Evolutionary conservation across 1,140 invertebrate species (phyloP), one percentile per base, ranked within the genome.

Genomic region (Platorchestia sp.): DNA sequence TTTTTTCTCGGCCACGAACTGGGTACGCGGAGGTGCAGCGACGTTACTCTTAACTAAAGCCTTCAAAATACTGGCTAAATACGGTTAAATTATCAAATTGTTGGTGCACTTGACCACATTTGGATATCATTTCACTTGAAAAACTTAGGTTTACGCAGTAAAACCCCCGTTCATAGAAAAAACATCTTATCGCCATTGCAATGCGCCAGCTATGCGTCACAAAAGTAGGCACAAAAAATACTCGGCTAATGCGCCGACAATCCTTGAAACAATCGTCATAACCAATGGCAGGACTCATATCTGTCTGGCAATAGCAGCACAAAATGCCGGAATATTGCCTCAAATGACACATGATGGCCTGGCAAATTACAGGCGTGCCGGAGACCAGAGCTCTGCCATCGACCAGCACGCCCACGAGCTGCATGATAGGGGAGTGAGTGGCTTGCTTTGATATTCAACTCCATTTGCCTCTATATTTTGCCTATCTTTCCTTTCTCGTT

Each of bases 181-280:
- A 10, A 10, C 3, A 22, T 75, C 27, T 36, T 19, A 27, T 36
- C 59, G 59, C 59, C 59, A 75, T 75, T 36, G 59, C 27, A 36
- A 75, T 36, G 14, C 3, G 59, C 59, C 59, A 36, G 59, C 27
- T 10, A 22, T 75, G 59, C 59, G 3, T 1, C 14, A 36, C 59
- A 36, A 3, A 75, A 75, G 59, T 19, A 1, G 1, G 27, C 14
- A 10, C 59, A 75, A 75, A 75, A 90, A 41, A 42, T 90, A 90
- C 87, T 42, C 87, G 41, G 41, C 87, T 16, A 19, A 22, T 42
- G 43, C 1, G 40, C 22, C 45, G 43, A 93, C 91, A 93, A 10
- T 93, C 45, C 41, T 93, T 40, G 91, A 93, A 93, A 93, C 91
- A 93, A 93, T 93, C 91, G 91, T 93, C 91, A 93, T 93, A 40